These are phyloP conservation scores for Icerya purchasi DNA, from an alignment of 2,888 invertebrate genomes.

Conservation along the genomic window DNA sequence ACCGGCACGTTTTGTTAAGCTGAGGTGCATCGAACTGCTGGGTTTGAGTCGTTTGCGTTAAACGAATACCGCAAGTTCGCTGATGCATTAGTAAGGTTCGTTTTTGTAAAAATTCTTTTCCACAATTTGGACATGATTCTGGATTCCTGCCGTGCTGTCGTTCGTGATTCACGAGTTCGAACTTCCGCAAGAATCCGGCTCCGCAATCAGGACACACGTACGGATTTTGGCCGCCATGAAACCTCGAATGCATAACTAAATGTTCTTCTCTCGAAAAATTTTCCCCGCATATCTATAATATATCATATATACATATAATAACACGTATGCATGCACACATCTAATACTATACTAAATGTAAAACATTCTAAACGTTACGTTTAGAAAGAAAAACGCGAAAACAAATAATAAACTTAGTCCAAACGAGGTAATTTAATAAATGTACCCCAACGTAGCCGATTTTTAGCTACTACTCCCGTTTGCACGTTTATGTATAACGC, in stretches of 20 bases:
- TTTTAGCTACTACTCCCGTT: too few relatives aligned
- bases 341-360: background rate
- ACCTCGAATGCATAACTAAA: conserved; percentile 37
- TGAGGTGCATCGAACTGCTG: conserved; percentile 8
- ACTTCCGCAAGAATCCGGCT: conserved; percentile 61
- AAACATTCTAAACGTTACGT: background rate
- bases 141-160: conserved; percentile 59
- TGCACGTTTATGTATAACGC: too few relatives aligned
- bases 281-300: conserved; percentile 53
- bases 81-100: conserved; percentile 53
- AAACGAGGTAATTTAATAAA: too few relatives aligned
- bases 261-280: conserved; percentile 80
- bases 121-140: conserved; percentile 59
- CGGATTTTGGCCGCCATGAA: conserved; percentile 88
- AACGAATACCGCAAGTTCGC: conserved; percentile 19
- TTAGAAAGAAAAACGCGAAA: too few relatives aligned
- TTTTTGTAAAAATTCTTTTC: conserved; percentile 67
- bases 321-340: background rate
- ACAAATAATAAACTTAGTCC: too few relatives aligned
- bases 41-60: conserved; percentile 15
- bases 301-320: too few relatives aligned
- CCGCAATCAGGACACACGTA: conserved; percentile 84
- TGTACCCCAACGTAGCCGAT: too few relatives aligned
- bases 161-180: conserved; percentile 65
- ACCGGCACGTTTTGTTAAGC: conserved; percentile 20